phyloP scores from a whole-genome alignment of 1,140 invertebrate genomes.

The Himalopsyche phryganea region DNA sequence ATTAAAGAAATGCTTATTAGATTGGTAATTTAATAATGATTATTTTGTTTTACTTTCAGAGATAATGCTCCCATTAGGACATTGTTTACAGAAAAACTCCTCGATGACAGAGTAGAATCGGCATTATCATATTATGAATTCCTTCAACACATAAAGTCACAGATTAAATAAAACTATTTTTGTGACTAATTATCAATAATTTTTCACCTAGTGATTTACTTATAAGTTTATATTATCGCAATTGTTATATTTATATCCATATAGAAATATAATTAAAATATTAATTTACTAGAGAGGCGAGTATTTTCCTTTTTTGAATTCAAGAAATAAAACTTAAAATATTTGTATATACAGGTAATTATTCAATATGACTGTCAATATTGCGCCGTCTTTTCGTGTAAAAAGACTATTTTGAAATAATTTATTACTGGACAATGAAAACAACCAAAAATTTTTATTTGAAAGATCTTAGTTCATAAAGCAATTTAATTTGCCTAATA shows the following conservation, averaged over 20 bases:
- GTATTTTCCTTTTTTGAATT: background rate
- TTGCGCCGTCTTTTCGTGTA: too few relatives aligned
- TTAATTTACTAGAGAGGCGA: background rate
- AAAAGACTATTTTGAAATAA: background rate
- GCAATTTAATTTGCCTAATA: too few relatives aligned
- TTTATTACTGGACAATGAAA: background rate
- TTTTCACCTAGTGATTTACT: too few relatives aligned
- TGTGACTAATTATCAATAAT: background rate
- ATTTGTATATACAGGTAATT: background rate
- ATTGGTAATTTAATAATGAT: too few relatives aligned
- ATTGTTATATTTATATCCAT: too few relatives aligned
- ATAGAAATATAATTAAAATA: background rate
- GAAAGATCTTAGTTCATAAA: too few relatives aligned
- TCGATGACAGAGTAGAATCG: slow-evolving; percentile 92
- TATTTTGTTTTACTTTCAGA: slow-evolving; percentile 52
- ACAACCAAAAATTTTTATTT: background rate
- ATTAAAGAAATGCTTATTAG: too few relatives aligned
- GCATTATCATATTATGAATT: slow-evolving; percentile 97
- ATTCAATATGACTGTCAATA: too few relatives aligned
- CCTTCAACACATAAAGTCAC: slow-evolving; percentile 90
- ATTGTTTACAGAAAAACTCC: slow-evolving; percentile 82
- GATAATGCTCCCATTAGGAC: slow-evolving; percentile 83
- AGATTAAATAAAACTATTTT: slow-evolving; percentile 68
- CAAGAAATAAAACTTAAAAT: background rate
- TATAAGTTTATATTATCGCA: too few relatives aligned